These are phyloP conservation scores for Phalacrocorax aristotelis DNA, from an alignment of 2,113 vertebrate species.

Conservation along the genomic window DNA sequence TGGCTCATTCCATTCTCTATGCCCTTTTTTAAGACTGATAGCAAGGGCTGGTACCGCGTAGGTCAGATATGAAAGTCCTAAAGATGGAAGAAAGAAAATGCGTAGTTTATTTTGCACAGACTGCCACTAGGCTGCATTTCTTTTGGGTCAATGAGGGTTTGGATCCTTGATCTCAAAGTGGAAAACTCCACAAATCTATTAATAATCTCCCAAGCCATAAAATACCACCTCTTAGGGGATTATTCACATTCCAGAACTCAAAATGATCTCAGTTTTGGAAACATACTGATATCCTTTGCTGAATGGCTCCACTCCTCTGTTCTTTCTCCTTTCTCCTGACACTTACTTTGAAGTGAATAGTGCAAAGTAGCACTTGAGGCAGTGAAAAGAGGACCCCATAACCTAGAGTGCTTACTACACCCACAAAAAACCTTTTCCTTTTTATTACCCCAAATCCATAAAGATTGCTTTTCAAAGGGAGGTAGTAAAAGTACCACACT, in stretches of 20 bases:
- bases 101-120: neutral
- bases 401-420: neutral
- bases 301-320: neutral
- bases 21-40: neutral
- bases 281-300: neutral
- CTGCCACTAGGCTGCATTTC: neutral
- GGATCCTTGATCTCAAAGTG: neutral
- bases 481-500: constrained; percentile 10
- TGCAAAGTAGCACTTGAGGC: neutral
- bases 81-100: neutral
- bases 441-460: neutral
- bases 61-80: neutral
- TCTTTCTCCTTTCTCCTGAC: neutral
- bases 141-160: neutral
- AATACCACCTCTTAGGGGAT: neutral
- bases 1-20: neutral
- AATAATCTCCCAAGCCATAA: neutral
- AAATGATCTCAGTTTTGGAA: neutral
- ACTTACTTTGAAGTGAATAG: neutral
- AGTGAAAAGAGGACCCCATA: neutral
- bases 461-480: constrained; percentile 1
- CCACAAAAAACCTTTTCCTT: neutral
- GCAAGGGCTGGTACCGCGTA: neutral
- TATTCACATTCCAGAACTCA: neutral
- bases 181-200: neutral